Base-by-base conservation (phyloP, 2,113 vertebrate genomes). In the Phalacrocorax aristotelis region DNA sequence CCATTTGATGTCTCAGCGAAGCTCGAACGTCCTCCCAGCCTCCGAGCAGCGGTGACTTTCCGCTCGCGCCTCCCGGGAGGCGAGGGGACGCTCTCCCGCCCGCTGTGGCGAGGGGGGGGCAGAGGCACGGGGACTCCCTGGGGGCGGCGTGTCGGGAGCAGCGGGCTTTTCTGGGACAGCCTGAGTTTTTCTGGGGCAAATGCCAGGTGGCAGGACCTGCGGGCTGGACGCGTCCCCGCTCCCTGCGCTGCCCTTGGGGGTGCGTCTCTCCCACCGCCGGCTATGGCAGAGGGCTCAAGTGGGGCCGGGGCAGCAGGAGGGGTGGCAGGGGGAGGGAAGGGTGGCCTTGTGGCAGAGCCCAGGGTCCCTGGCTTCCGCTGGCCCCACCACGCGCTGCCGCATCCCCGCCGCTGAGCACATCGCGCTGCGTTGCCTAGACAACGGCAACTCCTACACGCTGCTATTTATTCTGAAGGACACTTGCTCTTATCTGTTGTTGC, bases 361-460 rank as follows among this genome's bases (percentile, higher is more conserved):
- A 3, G 27, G 61, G 46, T 2, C 80, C 22, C 52, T 32, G 61
- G 42, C 57, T 51, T 62, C 91, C 44, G 1, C 83, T 30, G 17
- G 83, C 88, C 79, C 40, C 46, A 14, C 89, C 86, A 48, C 21
- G 6, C 81, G 40, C 88, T 90, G 90, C 93, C 21, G 83, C 91
- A 81, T 89, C 95, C 90, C 85, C 86, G 82, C 54, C 89, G 92
- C 95, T 62, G 5, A 92, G 95, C 84, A 25, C 95, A 96, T 96
- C 42, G 82, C 57, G 83, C 97, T 77, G 94, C 49, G 98, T 98
- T 98, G 97, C 98, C 98, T 66, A 32, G 98, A 96, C 98, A 97
- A 98, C 98, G 49, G 81, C 96, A 94, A 98, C 86, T 97, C 98
- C 97, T 95, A 96, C 91, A 70, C 83, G 58, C 82, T 95, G 97